Conservation (phyloP, 2,113 vertebrate genomes). For the Syngnathus scovelli region DNA sequence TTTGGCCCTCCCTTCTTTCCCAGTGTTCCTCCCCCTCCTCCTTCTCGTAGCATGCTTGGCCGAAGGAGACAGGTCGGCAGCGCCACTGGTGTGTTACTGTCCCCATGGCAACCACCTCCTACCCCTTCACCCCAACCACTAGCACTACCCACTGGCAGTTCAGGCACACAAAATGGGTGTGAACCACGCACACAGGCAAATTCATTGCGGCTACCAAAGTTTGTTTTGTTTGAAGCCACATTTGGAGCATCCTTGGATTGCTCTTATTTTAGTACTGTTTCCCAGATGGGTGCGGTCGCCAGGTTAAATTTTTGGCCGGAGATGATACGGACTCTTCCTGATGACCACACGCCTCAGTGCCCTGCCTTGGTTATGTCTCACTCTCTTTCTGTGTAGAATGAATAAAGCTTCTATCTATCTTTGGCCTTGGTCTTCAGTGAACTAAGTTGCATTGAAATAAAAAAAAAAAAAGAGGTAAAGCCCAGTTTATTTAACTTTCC, state of each 20-base stretch:
- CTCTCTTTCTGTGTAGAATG: neutral
- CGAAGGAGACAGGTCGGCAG: constrained; percentile 74
- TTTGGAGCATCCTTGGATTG: constrained; percentile 63
- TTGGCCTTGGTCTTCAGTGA: constrained; percentile 21
- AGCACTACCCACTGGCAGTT: constrained; percentile 19
- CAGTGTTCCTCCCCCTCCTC: constrained; percentile 41
- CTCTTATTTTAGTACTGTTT: constrained; percentile 70
- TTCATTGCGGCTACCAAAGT: constrained; percentile 38
- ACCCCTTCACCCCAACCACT: constrained; percentile 36
- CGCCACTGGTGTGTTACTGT: constrained; percentile 78
- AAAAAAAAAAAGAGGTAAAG: neutral
- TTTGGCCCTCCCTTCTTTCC: constrained; percentile 24
- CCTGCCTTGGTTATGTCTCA: constrained; percentile 25
- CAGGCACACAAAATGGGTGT: neutral
- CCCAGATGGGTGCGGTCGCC: constrained; percentile 53
- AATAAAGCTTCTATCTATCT: constrained; percentile 10
- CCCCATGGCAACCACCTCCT: constrained; percentile 75
- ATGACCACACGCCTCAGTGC: constrained; percentile 22
- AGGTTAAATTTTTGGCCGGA: constrained; percentile 35
- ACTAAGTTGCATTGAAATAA: constrained; percentile 4
- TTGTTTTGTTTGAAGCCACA: constrained; percentile 60
- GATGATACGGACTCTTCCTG: constrained; percentile 48
- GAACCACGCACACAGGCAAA: neutral
- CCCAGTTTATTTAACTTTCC: neutral
- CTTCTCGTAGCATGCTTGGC: constrained; percentile 67